These are phyloP conservation scores for Monochamus alternatus DNA, from an alignment of 2,888 invertebrate genomes.

Conservation along the genomic window DNA sequence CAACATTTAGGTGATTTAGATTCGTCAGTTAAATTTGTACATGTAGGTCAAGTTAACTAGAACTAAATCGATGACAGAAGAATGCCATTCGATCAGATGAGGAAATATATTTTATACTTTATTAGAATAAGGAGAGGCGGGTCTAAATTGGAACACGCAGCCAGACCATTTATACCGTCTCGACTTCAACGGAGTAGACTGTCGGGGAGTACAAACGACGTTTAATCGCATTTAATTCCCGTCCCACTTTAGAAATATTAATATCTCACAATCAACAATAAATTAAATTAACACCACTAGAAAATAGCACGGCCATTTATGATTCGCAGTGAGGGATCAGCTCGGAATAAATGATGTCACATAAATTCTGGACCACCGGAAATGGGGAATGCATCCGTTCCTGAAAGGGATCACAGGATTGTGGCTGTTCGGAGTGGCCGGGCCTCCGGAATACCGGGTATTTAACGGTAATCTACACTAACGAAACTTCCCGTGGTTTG, in stretches of 20 bases:
- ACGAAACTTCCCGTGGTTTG: constrained; percentile 53
- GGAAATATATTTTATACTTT: neutral
- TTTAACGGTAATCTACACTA: constrained; percentile 62
- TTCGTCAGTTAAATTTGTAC: too few species aligned
- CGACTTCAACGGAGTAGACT: constrained; percentile 4
- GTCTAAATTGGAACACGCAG: neutral
- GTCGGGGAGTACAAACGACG: constrained; percentile 1
- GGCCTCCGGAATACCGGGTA: constrained; percentile 58
- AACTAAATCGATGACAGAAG: too few species aligned
- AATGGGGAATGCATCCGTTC: constrained; percentile 64
- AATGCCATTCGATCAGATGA: too few species aligned
- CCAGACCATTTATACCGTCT: neutral
- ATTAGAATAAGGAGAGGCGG: neutral
- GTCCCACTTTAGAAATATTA: constrained; percentile 19
- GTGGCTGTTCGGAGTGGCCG: constrained; percentile 50
- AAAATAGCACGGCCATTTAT: constrained; percentile 52
- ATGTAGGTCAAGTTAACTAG: too few species aligned
- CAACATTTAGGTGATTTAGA: too few species aligned
- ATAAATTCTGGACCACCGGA: constrained; percentile 63
- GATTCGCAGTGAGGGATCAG: constrained; percentile 56
- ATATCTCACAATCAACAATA: constrained; percentile 34
- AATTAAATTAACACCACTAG: constrained; percentile 35
- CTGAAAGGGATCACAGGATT: constrained; percentile 58
- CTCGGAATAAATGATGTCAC: constrained; percentile 62
- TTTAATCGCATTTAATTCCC: constrained; percentile 26